Conservation (phyloP, 2,113 vertebrate genomes). For the Terrapene triunguis region DNA sequence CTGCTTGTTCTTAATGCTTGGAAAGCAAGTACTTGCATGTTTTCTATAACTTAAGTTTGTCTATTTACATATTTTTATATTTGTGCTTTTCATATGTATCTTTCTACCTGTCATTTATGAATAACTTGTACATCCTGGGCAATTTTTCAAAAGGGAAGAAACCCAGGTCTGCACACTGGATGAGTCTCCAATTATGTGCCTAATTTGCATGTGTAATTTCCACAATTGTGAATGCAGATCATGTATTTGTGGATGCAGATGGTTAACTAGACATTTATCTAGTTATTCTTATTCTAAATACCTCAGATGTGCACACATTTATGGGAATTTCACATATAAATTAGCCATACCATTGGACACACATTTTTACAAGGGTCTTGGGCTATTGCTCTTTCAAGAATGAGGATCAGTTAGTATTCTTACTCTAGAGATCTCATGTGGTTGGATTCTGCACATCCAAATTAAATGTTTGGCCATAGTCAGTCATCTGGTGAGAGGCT, state of each 20-base stretch:
- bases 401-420: background rate
- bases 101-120: background rate
- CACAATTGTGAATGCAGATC: rapidly evolving
- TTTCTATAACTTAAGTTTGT: background rate
- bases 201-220: background rate
- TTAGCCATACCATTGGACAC: background rate
- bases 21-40: background rate
- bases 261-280: background rate
- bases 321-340: rapidly evolving
- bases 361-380: background rate
- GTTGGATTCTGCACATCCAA: too few relatives aligned
- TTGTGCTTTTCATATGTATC: background rate
- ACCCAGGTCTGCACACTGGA: background rate
- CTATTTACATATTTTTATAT: background rate
- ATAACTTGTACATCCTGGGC: background rate
- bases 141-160: background rate
- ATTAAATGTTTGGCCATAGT: too few relatives aligned
- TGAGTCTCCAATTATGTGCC: background rate
- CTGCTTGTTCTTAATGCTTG: background rate
- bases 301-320: rapidly evolving
- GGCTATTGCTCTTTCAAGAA: background rate
- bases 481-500: too few relatives aligned
- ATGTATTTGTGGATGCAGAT: background rate
- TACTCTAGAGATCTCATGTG: rapidly evolving
- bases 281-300: background rate